Conservation (phyloP, 2,888 invertebrate genomes). For the Petrophora chlorosata region DNA sequence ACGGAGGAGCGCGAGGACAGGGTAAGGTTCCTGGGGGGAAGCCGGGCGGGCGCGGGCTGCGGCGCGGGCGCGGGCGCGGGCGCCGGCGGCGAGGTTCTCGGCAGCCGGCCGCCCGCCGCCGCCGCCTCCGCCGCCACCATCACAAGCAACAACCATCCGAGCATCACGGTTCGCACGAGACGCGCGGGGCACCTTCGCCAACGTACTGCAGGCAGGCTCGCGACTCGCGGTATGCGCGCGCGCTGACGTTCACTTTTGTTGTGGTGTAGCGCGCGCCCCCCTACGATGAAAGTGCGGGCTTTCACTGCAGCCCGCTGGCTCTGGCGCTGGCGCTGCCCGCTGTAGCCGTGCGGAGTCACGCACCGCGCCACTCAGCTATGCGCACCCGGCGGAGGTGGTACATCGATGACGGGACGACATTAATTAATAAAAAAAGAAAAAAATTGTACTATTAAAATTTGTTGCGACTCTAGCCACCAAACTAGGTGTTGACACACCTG, state of each 20-base stretch:
- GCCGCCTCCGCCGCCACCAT: slow-evolving; percentile 66
- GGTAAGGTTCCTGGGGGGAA: slow-evolving; percentile 74
- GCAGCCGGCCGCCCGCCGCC: slow-evolving; percentile 73
- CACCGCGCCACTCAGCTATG: no score
- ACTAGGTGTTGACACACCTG: no score
- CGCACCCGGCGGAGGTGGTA: no score
- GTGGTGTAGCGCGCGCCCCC: slow-evolving; percentile 65
- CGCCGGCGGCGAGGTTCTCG: slow-evolving; percentile 69
- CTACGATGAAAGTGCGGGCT: slow-evolving; percentile 78
- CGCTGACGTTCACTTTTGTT: slow-evolving; percentile 76
- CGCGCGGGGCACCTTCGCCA: slow-evolving; percentile 62
- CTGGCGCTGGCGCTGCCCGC: no score
- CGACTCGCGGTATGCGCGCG: slow-evolving; percentile 63
- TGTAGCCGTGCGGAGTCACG: no score
- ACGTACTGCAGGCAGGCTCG: slow-evolving; percentile 62
- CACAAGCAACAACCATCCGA: slow-evolving; percentile 73
- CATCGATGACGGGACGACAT: no score
- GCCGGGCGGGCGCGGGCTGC: slow-evolving; percentile 77
- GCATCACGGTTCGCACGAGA: slow-evolving; percentile 70
- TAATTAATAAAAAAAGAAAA: no score
- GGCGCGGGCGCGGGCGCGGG: slow-evolving; percentile 68
- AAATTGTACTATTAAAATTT: no score
- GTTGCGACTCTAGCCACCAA: no score
- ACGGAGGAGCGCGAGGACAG: slow-evolving; percentile 72
- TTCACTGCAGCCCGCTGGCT: slow-evolving; percentile 65